Evolutionary conservation across 2,113 vertebrate species (phyloP).

Genomic region (Gobio gobio): DNA sequence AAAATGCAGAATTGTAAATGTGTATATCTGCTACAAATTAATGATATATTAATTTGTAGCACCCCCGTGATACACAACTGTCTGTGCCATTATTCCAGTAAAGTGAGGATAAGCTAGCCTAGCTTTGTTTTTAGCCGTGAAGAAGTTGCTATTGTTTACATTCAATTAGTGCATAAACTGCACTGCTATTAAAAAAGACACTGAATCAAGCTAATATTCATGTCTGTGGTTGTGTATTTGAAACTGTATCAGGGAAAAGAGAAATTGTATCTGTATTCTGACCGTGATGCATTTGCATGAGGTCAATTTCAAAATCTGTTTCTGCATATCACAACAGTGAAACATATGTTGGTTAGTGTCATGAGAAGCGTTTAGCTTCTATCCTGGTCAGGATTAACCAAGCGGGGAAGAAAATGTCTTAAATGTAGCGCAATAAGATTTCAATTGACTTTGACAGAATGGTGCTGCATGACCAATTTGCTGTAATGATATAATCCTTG

Average conservation of each 20-base stretch:
- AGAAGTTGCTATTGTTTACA: neutral
- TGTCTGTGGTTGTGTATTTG: conserved; percentile 48
- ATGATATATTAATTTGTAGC: too few relatives aligned
- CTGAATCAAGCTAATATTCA: neutral
- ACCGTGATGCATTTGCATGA: neutral
- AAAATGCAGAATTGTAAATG: neutral
- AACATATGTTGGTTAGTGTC: conserved; percentile 21
- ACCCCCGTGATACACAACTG: neutral
- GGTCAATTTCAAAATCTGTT: conserved; percentile 18
- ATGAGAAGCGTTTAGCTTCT: neutral
- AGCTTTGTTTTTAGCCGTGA: neutral
- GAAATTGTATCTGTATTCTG: neutral
- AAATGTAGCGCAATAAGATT: conserved; percentile 53
- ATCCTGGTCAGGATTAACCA: conserved; percentile 24
- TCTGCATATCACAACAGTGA: neutral
- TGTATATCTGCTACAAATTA: neutral
- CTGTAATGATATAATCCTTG: conserved; percentile 51
- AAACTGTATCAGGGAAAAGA: conserved; percentile 38
- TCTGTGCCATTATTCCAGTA: neutral
- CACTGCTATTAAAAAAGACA: neutral
- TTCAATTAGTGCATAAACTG: neutral
- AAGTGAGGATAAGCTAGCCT: neutral
- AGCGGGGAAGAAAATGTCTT: conserved; percentile 43
- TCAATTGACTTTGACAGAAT: conserved; percentile 58
- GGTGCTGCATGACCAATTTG: conserved; percentile 56